Percentiles rank a stretch among this genome's conserved stretches.
phyloP scores from a whole-genome alignment of 2,888 invertebrate genomes.

The Tanypteryx hageni region DNA sequence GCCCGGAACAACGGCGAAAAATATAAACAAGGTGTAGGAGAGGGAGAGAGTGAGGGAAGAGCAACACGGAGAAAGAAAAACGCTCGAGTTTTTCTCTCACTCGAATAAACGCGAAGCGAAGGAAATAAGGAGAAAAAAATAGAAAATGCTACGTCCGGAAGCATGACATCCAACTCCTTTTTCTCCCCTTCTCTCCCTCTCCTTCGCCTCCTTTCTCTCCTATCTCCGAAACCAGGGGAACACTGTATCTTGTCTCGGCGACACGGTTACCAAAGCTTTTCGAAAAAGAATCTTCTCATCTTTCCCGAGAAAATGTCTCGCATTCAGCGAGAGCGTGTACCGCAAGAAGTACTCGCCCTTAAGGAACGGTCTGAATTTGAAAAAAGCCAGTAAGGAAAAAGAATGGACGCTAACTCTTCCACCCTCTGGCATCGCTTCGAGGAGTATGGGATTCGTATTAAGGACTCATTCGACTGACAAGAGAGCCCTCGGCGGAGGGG shows the following conservation, averaged over 20 bases:
- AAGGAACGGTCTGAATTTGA: neutral
- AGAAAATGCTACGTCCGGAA: constrained; percentile 27
- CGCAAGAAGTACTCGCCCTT: neutral
- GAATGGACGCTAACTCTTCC: neutral
- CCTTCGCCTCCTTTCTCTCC: too few species aligned
- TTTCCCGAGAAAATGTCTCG: neutral
- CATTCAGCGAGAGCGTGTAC: neutral
- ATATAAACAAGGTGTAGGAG: neutral
- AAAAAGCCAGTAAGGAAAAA: neutral
- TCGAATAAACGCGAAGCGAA: constrained; percentile 4
- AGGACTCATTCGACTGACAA: neutral
- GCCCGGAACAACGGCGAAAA: neutral
- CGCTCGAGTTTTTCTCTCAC: neutral
- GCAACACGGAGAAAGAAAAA: neutral
- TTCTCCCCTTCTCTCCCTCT: too few species aligned
- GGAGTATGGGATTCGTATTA: neutral
- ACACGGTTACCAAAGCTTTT: neutral
- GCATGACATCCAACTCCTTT: constrained; percentile 37
- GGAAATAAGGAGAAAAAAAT: neutral
- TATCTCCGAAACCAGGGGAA: constrained; percentile 34
- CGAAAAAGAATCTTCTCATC: constrained; percentile 5
- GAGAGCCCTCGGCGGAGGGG: neutral
- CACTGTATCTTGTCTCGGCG: neutral
- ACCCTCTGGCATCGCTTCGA: neutral
- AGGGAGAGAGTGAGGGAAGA: too few species aligned